Conservation (phyloP, 2,113 vertebrate species). For the Oreochromis niloticus region DNA sequence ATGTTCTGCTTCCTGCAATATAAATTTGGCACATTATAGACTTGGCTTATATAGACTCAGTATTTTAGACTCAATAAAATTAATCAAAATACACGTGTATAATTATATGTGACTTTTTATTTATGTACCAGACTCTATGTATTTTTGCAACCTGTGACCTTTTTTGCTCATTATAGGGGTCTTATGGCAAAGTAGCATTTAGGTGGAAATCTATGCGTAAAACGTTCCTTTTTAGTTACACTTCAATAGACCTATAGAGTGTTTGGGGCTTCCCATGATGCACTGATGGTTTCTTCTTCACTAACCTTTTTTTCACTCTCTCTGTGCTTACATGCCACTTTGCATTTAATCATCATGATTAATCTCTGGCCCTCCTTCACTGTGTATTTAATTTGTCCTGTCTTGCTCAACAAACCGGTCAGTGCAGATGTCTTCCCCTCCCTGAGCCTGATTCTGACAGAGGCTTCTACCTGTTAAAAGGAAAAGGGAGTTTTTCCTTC, state of each 20-base stretch:
- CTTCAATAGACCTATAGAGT: background rate
- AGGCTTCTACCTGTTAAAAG: background rate
- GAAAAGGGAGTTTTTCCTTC: background rate
- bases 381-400: background rate
- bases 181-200: background rate
- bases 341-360: background rate
- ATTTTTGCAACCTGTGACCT: background rate
- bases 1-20: too few relatives aligned
- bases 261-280: background rate
- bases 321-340: background rate
- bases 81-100: background rate
- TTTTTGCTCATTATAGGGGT: background rate
- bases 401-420: background rate
- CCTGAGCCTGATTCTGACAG: background rate
- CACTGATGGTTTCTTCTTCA: background rate
- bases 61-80: background rate
- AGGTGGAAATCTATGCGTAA: background rate
- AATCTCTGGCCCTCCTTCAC: rapidly evolving
- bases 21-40: background rate
- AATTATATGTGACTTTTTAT: background rate
- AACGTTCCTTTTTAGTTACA: background rate
- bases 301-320: background rate
- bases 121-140: background rate
- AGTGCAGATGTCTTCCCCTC: background rate
- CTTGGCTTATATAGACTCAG: background rate